Conservation (phyloP, 2,888 invertebrate genomes). For the Deroplatys truncata region DNA sequence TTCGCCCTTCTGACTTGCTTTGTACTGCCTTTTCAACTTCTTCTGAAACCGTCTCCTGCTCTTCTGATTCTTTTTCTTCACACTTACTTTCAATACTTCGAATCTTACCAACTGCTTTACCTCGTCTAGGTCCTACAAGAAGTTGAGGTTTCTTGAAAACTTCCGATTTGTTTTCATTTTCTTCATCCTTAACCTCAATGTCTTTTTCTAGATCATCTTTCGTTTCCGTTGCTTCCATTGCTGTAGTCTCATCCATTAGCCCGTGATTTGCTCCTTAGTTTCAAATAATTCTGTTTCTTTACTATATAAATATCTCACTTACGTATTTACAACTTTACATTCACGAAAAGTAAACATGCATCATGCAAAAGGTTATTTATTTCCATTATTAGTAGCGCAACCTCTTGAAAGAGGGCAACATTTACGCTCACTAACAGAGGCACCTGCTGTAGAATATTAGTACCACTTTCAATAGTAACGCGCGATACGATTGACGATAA, state of each 20-base stretch:
- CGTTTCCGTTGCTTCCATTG: background rate
- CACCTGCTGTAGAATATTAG: background rate
- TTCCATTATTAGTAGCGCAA: background rate
- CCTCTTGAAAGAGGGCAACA: background rate
- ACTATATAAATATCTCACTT: too few relatives aligned
- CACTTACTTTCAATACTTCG: background rate
- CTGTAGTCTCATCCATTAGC: background rate
- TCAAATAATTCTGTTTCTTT: too few relatives aligned
- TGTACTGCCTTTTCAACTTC: background rate
- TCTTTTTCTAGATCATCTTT: background rate
- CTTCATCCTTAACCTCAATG: background rate
- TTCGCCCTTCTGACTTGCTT: background rate
- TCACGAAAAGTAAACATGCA: too few relatives aligned
- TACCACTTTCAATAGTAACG: too few relatives aligned
- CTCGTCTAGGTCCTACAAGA: slow-evolving; percentile 26
- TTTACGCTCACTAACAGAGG: background rate
- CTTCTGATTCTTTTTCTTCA: background rate
- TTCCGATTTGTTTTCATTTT: background rate
- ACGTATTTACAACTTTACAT: too few relatives aligned
- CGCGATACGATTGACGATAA: too few relatives aligned
- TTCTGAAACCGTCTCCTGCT: background rate
- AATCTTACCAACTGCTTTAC: slow-evolving; percentile 23
- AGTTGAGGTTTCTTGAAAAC: slow-evolving; percentile 25
- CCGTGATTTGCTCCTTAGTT: too few relatives aligned
- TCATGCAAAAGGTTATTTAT: too few relatives aligned